Evolutionary conservation across 2,797 vertebrate genomes (phyloP), one percentile per base, ranked within the genome.

Genomic region (Bryconaethiops microstoma): DNA sequence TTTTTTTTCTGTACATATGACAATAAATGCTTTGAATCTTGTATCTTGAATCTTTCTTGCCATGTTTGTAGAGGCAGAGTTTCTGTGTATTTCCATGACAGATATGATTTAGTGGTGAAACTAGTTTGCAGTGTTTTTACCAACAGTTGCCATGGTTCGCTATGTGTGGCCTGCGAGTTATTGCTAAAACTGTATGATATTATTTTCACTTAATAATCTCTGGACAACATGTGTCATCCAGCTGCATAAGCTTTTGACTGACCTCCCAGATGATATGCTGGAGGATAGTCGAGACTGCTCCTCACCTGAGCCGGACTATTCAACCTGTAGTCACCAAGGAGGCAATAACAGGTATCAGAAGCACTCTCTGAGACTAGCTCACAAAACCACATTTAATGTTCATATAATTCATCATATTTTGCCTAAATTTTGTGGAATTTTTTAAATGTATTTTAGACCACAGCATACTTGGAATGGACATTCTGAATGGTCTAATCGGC

Each of bases 211-310:
- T 55, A 13, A 39, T 2, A 35, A 52, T 50, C 7, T 68, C 63
- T 80, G 9, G 21, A 75, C 29, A 50, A 86, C 83, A 77, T 86
- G 85, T 90, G 23, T 87, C 81, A 71, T 59, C 71, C 91, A 99
- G 97, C 90, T 99, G 82, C 96, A 98, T 79, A 96, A 97, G 19
- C 89, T 99, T 25, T 89, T 99, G 90, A 98, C 96, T 14, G 96
- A 97, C 90, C 94, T 99, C 88, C 97, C 97, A 0, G 97, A 98
- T 92, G 97, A 99, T 86, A 96, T 99, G 97, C 93, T 99, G 82
- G 98, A 99, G 64, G 97, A 98, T 86, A 97, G 96, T 87, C 90
- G 91, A 74, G 96, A 99, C 75, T 92, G 92, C 83, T 96, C 95
- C 84, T 95, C 94, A 45, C 93, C 94, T 0, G 95, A 96, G 59